Conservation (phyloP, 2,797 vertebrate genomes). For the Cheirogaleus major region DNA sequence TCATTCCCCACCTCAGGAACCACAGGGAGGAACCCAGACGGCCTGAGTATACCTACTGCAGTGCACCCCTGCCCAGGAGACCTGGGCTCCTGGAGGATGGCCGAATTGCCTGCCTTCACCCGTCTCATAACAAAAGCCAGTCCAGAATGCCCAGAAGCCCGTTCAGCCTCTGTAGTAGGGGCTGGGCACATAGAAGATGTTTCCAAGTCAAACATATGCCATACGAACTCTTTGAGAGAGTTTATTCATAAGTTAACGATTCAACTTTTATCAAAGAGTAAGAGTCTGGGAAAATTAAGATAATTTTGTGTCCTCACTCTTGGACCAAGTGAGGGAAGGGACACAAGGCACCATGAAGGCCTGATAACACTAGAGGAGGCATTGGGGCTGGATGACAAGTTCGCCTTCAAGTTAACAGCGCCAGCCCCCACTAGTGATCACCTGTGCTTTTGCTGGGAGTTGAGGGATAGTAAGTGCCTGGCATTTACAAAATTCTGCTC, state of each 20-base stretch:
- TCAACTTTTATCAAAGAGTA: neutral
- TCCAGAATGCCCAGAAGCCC: neutral
- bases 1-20: neutral
- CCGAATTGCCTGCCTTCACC: neutral
- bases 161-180: neutral
- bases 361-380: neutral
- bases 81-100: neutral
- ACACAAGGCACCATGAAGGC: neutral
- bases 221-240: neutral
- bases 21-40: neutral
- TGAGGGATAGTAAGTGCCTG: neutral
- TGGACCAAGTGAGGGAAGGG: neutral
- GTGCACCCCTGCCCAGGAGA: neutral
- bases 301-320: neutral
- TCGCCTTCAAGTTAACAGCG: fast-evolving
- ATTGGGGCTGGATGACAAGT: neutral
- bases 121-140: neutral
- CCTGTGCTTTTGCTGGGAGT: neutral
- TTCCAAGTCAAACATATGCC: neutral
- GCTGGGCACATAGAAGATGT: neutral
- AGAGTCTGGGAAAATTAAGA: neutral
- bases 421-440: neutral
- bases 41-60: neutral
- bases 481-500: neutral
- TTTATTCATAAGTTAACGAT: neutral